Evolutionary conservation across 2,888 invertebrate genomes (phyloP).

Genomic region (Omphaloscelis lunosa): DNA sequence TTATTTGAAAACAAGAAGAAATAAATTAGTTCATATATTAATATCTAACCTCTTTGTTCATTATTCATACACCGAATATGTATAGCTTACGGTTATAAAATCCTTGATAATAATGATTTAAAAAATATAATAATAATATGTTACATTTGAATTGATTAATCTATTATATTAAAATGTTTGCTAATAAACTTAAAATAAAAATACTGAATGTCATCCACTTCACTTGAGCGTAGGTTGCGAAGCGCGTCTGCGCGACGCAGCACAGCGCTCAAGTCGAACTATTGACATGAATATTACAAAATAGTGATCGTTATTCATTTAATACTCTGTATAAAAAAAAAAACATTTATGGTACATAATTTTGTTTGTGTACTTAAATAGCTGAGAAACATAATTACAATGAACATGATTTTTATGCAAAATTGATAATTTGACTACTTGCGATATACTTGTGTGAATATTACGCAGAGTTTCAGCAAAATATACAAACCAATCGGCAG

Average conservation of each 20-base stretch:
- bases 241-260: not conserved
- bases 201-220: slow-evolving; percentile 40
- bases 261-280: not conserved
- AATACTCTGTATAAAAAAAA: slow-evolving; percentile 36
- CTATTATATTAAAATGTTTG: slow-evolving; percentile 38
- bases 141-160: slow-evolving; percentile 52
- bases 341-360: slow-evolving; percentile 13
- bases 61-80: slow-evolving; percentile 36
- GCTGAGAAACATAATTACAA: slow-evolving; percentile 27
- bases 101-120: slow-evolving; percentile 35
- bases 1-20: slow-evolving; percentile 45
- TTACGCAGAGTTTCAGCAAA: slow-evolving; percentile 26
- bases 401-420: slow-evolving; percentile 3
- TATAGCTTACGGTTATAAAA: slow-evolving; percentile 49
- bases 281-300: slow-evolving; percentile 31
- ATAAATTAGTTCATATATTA: slow-evolving; percentile 55
- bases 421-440: slow-evolving; percentile 24
- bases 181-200: slow-evolving; percentile 57
- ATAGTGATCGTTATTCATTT: slow-evolving; percentile 26
- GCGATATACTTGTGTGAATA: slow-evolving; percentile 10
- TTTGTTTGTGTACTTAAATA: slow-evolving; percentile 36
- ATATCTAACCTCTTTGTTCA: slow-evolving; percentile 59
- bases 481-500: slow-evolving; percentile 54
- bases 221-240: slow-evolving; percentile 4
- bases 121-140: slow-evolving; percentile 38